Percentiles rank a stretch among this genome's conserved stretches.
Conservation (phyloP, 2,888 invertebrate species). For the Tetanocera ferruginea region DNA sequence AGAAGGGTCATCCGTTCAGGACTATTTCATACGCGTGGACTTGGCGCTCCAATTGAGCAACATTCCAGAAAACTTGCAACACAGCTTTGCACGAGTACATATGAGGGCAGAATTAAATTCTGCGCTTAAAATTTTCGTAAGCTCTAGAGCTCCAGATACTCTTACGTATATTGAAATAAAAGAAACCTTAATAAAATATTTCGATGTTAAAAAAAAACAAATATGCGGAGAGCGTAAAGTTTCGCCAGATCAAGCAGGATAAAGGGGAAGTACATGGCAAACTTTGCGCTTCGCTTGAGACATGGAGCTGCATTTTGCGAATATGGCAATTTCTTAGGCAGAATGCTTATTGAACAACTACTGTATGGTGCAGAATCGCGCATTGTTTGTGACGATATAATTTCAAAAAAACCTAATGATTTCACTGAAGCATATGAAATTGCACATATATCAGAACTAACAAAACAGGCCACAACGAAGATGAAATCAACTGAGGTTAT, state of each 20-base stretch:
- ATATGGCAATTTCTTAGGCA: slow-evolving; percentile 41
- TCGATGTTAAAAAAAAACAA: slow-evolving; percentile 39
- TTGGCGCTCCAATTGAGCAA: slow-evolving; percentile 27
- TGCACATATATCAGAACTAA: slow-evolving; percentile 34
- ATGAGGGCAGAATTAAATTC: slow-evolving; percentile 33
- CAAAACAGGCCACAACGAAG: slow-evolving; percentile 14
- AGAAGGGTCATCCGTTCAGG: slow-evolving; percentile 22
- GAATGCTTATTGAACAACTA: slow-evolving; percentile 46
- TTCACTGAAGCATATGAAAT: slow-evolving; percentile 40
- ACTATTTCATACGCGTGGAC: slow-evolving; percentile 36
- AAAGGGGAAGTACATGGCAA: slow-evolving; percentile 32
- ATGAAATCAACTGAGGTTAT: neutral
- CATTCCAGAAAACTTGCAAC: slow-evolving; percentile 19
- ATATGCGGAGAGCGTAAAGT: slow-evolving; percentile 43
- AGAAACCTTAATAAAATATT: slow-evolving; percentile 22
- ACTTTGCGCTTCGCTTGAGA: slow-evolving; percentile 38
- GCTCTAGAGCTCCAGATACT: slow-evolving; percentile 10
- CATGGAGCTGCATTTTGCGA: slow-evolving; percentile 43
- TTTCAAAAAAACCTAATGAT: slow-evolving; percentile 33
- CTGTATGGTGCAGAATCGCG: slow-evolving; percentile 40
- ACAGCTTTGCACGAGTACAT: slow-evolving; percentile 25
- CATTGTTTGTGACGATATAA: slow-evolving; percentile 41
- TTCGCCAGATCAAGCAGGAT: slow-evolving; percentile 36
- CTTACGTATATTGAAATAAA: slow-evolving; percentile 1
- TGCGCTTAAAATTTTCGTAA: slow-evolving; percentile 28